Conservation (phyloP, 2,888 invertebrate species). For the Drosophila stalkeri region DNA sequence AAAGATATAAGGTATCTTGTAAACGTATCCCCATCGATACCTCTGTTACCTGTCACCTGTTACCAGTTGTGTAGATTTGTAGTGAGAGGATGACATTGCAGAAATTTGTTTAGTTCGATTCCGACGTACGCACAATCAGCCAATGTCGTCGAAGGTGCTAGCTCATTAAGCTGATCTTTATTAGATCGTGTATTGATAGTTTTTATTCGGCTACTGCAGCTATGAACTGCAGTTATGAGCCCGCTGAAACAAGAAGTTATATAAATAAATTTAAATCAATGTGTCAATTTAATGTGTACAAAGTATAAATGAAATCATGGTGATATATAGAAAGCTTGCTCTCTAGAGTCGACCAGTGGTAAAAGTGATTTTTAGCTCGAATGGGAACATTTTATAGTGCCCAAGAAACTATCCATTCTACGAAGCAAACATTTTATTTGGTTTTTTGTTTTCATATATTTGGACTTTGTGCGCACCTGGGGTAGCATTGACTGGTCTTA, state of each 20-base stretch:
- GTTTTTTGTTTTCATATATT: slow-evolving; percentile 1
- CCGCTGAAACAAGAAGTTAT: background rate
- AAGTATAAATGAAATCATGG: background rate
- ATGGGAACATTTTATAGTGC: background rate
- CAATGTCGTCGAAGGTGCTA: background rate
- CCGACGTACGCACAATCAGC: slow-evolving; percentile 5
- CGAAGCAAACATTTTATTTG: background rate
- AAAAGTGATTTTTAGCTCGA: background rate
- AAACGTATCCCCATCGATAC: background rate
- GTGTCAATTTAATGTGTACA: background rate
- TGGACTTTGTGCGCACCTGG: slow-evolving; percentile 43
- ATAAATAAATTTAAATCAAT: background rate
- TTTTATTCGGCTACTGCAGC: background rate
- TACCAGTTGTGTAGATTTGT: background rate
- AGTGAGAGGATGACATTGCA: slow-evolving; percentile 1
- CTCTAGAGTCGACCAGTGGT: background rate
- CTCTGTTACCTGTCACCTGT: background rate
- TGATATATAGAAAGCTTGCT: background rate
- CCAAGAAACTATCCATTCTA: background rate
- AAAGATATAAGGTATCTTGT: background rate
- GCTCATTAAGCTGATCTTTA: slow-evolving; percentile 4
- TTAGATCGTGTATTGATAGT: background rate
- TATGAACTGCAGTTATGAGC: background rate
- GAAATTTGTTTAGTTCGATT: slow-evolving; percentile 1
- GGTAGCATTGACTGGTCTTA: slow-evolving; percentile 21